Conservation (phyloP, 1,140 invertebrate genomes). For the Drosophila rhopaloa region DNA sequence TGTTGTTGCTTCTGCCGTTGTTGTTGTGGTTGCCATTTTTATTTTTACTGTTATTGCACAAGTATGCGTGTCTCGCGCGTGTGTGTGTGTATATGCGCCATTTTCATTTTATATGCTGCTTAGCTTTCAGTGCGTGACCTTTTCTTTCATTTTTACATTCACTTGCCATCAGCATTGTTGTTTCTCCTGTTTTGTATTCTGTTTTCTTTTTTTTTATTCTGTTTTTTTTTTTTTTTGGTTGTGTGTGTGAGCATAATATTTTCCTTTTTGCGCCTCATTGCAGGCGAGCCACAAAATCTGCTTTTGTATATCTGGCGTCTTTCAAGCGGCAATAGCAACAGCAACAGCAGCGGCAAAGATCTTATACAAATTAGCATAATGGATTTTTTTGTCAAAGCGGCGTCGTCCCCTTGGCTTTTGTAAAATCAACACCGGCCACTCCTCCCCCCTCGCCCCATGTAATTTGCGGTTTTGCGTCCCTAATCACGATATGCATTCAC, state of each 20-base stretch:
- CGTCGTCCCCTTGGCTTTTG: conserved; percentile 54
- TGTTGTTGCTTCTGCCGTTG: conserved; percentile 53
- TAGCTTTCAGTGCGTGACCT: conserved; percentile 80
- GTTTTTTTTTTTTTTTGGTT: conserved; percentile 5
- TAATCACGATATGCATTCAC: conserved; percentile 81
- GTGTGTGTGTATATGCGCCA: conserved; percentile 54
- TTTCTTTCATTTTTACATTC: conserved; percentile 78
- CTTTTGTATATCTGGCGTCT: conserved; percentile 72
- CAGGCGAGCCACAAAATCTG: conserved; percentile 62
- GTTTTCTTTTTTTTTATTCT: conserved; percentile 5
- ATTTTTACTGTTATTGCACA: conserved; percentile 50
- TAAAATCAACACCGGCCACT: conserved; percentile 53
- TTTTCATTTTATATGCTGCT: conserved; percentile 79
- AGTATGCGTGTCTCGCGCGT: conserved; percentile 20
- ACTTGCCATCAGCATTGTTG: conserved; percentile 56
- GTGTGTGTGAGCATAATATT: conserved; percentile 54
- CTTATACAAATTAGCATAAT: conserved; percentile 81
- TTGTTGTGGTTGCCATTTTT: conserved; percentile 69
- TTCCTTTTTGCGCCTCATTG: conserved; percentile 55
- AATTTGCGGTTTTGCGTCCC: conserved; percentile 65
- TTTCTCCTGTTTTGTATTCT: conserved; percentile 51
- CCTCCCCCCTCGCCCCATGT: conserved; percentile 34
- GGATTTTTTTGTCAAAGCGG: conserved; percentile 76
- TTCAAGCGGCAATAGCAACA: conserved; percentile 59
- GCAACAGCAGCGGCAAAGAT: conserved; percentile 47